Evolutionary conservation across 2,797 vertebrate species (phyloP).

Genomic region (Setipinna tenuifilis): DNA sequence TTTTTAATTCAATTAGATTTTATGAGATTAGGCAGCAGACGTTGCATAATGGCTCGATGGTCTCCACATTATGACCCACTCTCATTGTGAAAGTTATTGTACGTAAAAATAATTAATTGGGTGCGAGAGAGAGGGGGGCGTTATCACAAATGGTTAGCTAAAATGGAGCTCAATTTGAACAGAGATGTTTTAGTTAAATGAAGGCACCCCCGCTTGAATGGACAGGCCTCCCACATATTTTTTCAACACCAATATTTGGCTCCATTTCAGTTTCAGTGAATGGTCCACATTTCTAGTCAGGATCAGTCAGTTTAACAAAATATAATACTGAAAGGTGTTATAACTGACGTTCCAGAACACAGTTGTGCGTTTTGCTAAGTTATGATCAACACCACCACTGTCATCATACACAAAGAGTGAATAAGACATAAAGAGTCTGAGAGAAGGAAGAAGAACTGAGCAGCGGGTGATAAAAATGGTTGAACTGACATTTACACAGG

Average conservation of each 20-base stretch:
- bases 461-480: no score
- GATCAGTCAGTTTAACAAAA: no score
- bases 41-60: background rate
- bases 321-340: no score
- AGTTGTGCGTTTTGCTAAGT: no score
- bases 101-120: background rate
- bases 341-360: no score
- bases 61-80: background rate
- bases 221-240: background rate
- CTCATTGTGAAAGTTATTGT: background rate
- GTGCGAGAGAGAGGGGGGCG: background rate
- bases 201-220: background rate
- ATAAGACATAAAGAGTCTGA: no score
- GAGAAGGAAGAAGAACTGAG: no score
- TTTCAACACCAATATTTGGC: background rate
- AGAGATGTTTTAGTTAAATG: background rate
- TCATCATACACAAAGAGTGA: no score
- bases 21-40: background rate
- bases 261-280: background rate
- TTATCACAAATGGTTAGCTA: background rate
- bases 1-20: constrained; percentile 26
- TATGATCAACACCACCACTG: no score
- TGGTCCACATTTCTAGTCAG: background rate
- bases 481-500: no score
- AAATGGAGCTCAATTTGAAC: background rate